These are phyloP conservation scores for Lerista edwardsae DNA, from an alignment of 2,797 vertebrate species.

Conservation along the genomic window DNA sequence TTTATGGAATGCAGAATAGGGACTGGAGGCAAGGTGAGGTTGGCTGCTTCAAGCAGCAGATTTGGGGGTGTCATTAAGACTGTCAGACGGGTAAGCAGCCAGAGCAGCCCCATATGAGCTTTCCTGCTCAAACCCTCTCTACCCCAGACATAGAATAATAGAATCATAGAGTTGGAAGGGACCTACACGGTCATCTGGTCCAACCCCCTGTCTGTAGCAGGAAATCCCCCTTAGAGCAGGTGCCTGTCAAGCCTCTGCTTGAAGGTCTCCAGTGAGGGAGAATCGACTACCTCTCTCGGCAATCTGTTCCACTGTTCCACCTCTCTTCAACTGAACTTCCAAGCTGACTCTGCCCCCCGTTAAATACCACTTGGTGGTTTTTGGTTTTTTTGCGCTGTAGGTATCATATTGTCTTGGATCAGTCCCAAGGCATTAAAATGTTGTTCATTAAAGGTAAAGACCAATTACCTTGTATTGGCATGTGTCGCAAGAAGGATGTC, in stretches of 20 bases:
- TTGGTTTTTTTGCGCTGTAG: background rate
- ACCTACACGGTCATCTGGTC: too few species aligned
- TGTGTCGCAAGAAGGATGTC: constrained; percentile 61
- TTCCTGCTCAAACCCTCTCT: background rate
- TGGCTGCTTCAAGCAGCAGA: background rate
- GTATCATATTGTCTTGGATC: background rate
- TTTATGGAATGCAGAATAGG: background rate
- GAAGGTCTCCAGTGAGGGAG: too few species aligned
- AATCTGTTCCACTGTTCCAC: too few species aligned
- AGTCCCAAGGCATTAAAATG: background rate
- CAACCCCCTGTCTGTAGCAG: too few species aligned
- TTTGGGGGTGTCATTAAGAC: background rate
- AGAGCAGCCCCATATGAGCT: background rate
- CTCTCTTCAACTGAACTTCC: too few species aligned
- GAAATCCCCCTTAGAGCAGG: too few species aligned
- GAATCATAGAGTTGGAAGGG: too few species aligned
- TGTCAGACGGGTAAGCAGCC: background rate
- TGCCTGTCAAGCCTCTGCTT: too few species aligned
- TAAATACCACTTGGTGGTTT: background rate
- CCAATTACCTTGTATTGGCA: constrained; percentile 71
- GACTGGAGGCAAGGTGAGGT: background rate
- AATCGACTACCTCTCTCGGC: too few species aligned
- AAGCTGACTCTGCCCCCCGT: background rate
- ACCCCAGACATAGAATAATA: background rate
- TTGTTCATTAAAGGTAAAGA: background rate